phyloP scores from a whole-genome alignment of 2,797 vertebrate genomes.

The Enoplosus armatus region DNA sequence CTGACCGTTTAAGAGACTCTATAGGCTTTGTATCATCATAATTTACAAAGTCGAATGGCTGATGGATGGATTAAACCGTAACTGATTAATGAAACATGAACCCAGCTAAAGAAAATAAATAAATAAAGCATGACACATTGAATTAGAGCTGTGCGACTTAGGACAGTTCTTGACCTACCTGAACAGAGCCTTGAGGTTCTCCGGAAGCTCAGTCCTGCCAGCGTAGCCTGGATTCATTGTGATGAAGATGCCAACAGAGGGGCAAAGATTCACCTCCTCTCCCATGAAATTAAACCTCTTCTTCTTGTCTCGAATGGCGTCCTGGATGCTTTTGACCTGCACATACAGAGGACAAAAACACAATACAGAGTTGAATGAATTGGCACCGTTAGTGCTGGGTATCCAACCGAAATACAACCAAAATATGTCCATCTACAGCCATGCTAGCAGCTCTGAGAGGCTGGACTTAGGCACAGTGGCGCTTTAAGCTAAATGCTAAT shows the following conservation, averaged over 20 bases:
- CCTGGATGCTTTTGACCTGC: conserved; percentile 97
- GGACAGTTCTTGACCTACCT: conserved; percentile 80
- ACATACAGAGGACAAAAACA: not conserved
- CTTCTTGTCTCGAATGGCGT: conserved; percentile 94
- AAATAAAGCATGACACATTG: not conserved
- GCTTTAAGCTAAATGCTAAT: not conserved
- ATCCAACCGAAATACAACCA: not conserved
- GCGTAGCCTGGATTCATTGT: conserved; percentile 99
- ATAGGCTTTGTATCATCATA: too few species aligned
- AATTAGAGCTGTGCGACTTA: not conserved
- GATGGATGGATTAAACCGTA: not conserved
- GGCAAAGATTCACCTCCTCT: conserved; percentile 92
- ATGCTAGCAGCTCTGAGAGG: not conserved
- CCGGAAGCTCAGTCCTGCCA: conserved; percentile 94
- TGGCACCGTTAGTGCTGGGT: not conserved
- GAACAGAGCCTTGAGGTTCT: conserved; percentile 98
- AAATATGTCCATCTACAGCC: not conserved
- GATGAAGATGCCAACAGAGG: conserved; percentile 97
- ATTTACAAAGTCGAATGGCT: not conserved
- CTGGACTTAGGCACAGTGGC: not conserved
- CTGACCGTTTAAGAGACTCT: not conserved
- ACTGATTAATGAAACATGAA: not conserved
- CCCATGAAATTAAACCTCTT: conserved; percentile 93
- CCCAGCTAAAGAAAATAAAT: not conserved
- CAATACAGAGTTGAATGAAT: not conserved